Evolutionary conservation across 2,888 invertebrate genomes (phyloP).

Genomic region (Xanthostigma xanthostigma): DNA sequence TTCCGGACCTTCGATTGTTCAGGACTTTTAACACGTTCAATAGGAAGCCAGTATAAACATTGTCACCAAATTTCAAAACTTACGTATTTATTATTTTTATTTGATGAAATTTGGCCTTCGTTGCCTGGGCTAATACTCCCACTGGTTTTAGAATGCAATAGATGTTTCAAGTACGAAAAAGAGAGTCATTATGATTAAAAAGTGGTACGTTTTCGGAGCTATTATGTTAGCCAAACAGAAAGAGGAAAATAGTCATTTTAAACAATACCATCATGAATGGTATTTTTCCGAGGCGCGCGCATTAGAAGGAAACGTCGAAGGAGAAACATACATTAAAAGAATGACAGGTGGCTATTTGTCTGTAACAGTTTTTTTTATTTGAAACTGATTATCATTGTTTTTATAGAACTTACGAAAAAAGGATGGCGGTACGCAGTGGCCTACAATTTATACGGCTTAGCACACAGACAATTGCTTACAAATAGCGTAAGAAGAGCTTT

Average conservation of each 20-base stretch:
- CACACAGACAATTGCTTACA: conserved; percentile 62
- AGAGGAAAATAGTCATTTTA: conserved; percentile 16
- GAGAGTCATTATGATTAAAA: conserved; percentile 67
- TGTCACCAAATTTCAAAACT: no score
- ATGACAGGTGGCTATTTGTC: no score
- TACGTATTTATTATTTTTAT: no score
- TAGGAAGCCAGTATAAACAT: no score
- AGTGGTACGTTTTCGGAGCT: conserved; percentile 80
- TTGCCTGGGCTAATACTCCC: no score
- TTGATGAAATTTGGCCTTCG: no score
- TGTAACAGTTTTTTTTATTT: no score
- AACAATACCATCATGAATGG: background rate
- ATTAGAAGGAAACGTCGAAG: background rate
- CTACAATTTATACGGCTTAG: conserved; percentile 67
- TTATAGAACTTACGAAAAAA: no score
- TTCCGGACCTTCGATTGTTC: no score
- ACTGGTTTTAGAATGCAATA: no score
- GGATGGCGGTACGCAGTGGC: conserved; percentile 80
- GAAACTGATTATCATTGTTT: no score
- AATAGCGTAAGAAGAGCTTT: conserved; percentile 64
- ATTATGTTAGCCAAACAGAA: conserved; percentile 61
- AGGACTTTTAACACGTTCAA: no score
- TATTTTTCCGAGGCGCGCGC: background rate
- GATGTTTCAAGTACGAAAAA: conserved; percentile 54
- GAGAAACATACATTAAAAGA: background rate